Base-by-base conservation (phyloP, 1,140 invertebrate genomes). In the Dendrolimus punctatus region DNA sequence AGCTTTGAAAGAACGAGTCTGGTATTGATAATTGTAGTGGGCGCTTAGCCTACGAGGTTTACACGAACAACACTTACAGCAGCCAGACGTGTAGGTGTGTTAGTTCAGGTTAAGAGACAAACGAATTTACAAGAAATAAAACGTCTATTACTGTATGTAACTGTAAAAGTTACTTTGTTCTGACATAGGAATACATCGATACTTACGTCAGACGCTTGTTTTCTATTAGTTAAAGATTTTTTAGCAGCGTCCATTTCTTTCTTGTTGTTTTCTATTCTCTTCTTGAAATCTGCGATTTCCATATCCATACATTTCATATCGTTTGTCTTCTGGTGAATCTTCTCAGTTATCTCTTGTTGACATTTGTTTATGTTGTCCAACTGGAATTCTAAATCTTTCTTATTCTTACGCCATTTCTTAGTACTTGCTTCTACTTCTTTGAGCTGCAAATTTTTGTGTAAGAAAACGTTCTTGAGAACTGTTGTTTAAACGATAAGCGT, bases 371-470 rank as follows among this genome's bases (percentile, higher is more conserved):
- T n/a, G 50, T 66, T 71, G 23, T 54, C 44, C 43, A 80, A 43
- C 69, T 82, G 67, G 38, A 60, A 60, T 58, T 83, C 82, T 40
- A 85, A 51, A 45, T 83, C 79, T 61, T 76, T 83, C 52, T 78
- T 79, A 49, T 72, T 76, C 58, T 80, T 76, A 5, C 71, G 72
- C 78, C 82, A 85, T 61, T 79, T 83, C 36, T 44, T 61, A 10
- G 59, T 57, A 51, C 69, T 82, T 36, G 42, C 43, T 50, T 85
- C 80, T 1, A 72, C 60, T 57, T 73, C 73, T 57, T 70, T 76
- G 10, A 81, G 41, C 80, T 82, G 39, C 8, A 58, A 54, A 42
- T 36, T 41, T 8, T 8, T 7, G 6, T 9, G 43, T 45, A 9
- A 45, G n/a, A 8, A 0, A 45, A 7, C n/a, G n/a, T 6, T 23